Conservation (phyloP, 2,113 vertebrate species). For the Rhegmatorhina hoffmannsi region DNA sequence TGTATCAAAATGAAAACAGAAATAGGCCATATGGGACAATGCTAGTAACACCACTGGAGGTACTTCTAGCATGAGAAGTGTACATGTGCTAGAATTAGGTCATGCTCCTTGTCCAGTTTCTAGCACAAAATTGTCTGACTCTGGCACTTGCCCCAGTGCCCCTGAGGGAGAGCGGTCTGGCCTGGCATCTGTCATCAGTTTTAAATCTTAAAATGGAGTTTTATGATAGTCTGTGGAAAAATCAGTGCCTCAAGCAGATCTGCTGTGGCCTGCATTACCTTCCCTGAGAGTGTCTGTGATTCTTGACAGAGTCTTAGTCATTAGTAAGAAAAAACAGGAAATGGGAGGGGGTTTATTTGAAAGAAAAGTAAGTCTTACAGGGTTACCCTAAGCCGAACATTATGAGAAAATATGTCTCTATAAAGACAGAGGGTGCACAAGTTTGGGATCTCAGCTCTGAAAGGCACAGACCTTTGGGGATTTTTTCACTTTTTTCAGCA, state of each 20-base stretch:
- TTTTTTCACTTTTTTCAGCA: neutral
- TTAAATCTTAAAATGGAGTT: constrained; percentile 36
- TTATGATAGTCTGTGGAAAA: constrained; percentile 23
- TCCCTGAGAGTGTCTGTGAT: constrained; percentile 16
- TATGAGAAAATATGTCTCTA: neutral
- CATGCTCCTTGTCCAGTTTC: constrained; percentile 64
- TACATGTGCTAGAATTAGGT: constrained; percentile 73
- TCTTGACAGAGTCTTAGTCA: neutral
- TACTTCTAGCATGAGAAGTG: constrained; percentile 50
- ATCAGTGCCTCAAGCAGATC: neutral
- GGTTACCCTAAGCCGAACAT: neutral
- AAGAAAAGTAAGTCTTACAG: neutral
- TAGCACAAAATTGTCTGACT: constrained; percentile 55
- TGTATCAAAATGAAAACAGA: constrained; percentile 9
- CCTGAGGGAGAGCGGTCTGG: constrained; percentile 73
- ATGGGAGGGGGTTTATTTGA: neutral
- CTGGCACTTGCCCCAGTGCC: constrained; percentile 67
- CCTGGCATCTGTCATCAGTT: constrained; percentile 64
- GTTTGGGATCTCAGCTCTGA: neutral
- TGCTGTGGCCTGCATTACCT: neutral
- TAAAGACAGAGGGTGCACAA: neutral
- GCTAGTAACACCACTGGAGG: constrained; percentile 61
- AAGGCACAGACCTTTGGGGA: neutral
- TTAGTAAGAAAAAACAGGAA: neutral
- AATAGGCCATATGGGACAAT: constrained; percentile 70